A percentile compares a stretch with the other conserved stretches of the same genome.
Conservation (phyloP, 2,888 invertebrate species). For the Aphidoletes aphidimyza region DNA sequence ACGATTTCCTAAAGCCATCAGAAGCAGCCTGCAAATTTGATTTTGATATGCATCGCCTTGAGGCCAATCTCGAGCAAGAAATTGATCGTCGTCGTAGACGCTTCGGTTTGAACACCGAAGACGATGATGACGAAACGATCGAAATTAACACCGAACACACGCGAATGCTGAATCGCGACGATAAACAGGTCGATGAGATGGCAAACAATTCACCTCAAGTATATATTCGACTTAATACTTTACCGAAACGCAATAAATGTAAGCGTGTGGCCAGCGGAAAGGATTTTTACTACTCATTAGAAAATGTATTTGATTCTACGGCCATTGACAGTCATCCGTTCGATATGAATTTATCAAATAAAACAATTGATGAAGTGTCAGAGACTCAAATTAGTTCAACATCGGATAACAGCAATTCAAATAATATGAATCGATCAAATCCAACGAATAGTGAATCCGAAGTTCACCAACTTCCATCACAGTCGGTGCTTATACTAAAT, state of each 20-base stretch:
- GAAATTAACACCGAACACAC: neutral
- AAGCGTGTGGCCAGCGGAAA: conserved; percentile 54
- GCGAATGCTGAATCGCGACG: conserved; percentile 11
- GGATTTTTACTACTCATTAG: conserved; percentile 56
- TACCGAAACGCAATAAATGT: conserved; percentile 47
- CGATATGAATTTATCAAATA: neutral
- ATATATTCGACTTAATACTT: conserved; percentile 53
- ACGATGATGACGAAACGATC: conserved; percentile 1
- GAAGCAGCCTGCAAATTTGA: neutral
- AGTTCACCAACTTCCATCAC: neutral
- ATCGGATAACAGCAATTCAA: conserved; percentile 33
- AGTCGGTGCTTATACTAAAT: neutral
- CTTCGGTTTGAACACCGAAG: neutral
- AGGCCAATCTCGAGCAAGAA: neutral
- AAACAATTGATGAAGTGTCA: conserved; percentile 31
- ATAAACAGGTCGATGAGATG: neutral
- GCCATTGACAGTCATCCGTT: neutral
- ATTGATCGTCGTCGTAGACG: neutral
- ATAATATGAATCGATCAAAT: neutral
- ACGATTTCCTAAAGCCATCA: neutral
- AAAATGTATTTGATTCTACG: conserved; percentile 54
- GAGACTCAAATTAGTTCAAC: conserved; percentile 33
- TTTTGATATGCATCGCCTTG: conserved; percentile 5
- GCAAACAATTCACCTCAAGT: neutral
- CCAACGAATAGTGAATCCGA: neutral